phyloP scores from a whole-genome alignment of 1,140 invertebrate genomes.

The Ips typographus region DNA sequence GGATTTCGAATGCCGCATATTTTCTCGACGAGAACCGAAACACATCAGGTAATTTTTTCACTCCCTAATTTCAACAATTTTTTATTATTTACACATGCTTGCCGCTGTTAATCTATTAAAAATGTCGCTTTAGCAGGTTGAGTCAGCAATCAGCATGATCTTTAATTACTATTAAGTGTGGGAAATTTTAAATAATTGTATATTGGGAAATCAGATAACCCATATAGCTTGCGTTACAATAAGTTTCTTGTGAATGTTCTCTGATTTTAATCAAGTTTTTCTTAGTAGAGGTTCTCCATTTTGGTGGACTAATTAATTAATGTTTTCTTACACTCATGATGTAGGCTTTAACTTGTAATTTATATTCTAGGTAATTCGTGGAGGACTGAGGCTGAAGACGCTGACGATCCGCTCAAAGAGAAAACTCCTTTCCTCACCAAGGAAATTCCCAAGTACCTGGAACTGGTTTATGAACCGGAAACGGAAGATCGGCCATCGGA shows the following conservation, averaged over 20 bases:
- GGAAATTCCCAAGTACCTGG: slow-evolving; percentile 55
- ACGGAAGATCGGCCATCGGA: slow-evolving; percentile 32
- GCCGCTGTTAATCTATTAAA: too few species aligned
- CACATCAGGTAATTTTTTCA: slow-evolving; percentile 48
- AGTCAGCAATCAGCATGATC: too few species aligned
- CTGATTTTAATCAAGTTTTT: too few species aligned
- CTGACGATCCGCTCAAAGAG: slow-evolving; percentile 43
- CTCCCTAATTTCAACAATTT: background rate
- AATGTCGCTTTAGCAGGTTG: too few species aligned
- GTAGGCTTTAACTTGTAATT: too few species aligned
- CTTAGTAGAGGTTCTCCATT: too few species aligned
- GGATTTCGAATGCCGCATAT: slow-evolving; percentile 52
- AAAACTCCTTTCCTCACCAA: slow-evolving; percentile 45
- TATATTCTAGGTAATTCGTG: slow-evolving; percentile 40
- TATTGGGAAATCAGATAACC: slow-evolving; percentile 2
- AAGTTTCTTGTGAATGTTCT: too few species aligned
- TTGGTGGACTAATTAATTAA: too few species aligned
- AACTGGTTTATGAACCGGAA: slow-evolving; percentile 52
- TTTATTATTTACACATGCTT: background rate
- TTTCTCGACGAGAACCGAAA: slow-evolving; percentile 54
- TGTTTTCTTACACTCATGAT: too few species aligned
- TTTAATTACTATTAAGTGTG: too few species aligned
- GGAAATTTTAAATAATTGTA: background rate
- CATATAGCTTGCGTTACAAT: too few species aligned
- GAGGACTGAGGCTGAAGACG: slow-evolving; percentile 45